Evolutionary conservation across 2,888 invertebrate genomes (phyloP), one percentile per base, ranked within the genome.

Genomic region (Rhamnusium bicolor): DNA sequence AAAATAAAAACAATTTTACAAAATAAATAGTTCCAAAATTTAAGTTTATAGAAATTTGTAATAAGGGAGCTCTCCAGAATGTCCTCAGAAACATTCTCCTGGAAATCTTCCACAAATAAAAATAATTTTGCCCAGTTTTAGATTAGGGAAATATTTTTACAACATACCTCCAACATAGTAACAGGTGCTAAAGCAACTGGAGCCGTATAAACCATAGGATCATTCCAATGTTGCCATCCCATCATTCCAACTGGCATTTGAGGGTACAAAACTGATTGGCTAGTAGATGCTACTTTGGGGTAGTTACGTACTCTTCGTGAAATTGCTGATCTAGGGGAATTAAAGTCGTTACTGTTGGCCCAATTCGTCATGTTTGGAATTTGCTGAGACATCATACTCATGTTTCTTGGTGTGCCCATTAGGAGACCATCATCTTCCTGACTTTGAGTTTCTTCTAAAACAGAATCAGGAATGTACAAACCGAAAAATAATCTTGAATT

Each of bases 401-500:
- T 12, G 66, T 71, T 61, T 24, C 70, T 46, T 21, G 83, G 79
- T 7, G 80, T 71, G 46, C 77, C 79, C 83, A 87, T 84, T 18
- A 86, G 73, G 3, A 87, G 49, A 83, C 88, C 81, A 79, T 90
- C 89, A 74, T 93, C 93, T 78, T 94, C 93, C 72, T 91, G 87
- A 82, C 90, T 90, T 85, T 94, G 94, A 79, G 93, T 93, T 84
- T 94, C 93, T 86, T 94, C 93, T 92, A 85, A 3, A 27, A 32
- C 49, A 85, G 85, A 40, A 40, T 40, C 0, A 3, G 2, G 12
- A 32, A 32, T 32, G 32, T 32, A 32, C n/a, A n/a, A n/a, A n/a
- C n/a, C n/a, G n/a, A n/a, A n/a, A n/a, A n/a, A n/a, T n/a, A n/a
- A n/a, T n/a, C n/a, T n/a, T n/a, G n/a, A n/a, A n/a, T n/a, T n/a